Base-by-base conservation (phyloP, 2,797 vertebrate genomes). In the Chloroceryle inda region DNA sequence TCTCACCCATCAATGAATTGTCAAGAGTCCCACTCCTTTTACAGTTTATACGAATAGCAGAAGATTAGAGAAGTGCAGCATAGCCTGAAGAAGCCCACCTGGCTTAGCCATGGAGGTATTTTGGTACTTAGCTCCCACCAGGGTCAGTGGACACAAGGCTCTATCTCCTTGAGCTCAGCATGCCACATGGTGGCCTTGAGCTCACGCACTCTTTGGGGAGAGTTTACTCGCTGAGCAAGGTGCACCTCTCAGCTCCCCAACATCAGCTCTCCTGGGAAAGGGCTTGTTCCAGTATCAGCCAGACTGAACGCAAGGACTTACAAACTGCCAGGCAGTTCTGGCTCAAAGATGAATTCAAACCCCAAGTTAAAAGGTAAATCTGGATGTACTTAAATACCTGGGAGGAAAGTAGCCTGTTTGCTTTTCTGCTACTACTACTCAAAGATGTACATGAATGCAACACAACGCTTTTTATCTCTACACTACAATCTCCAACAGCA, bases 161-260 rank as follows among this genome's bases (percentile, higher is more conserved):
- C 47, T 3, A 4, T 4, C 5, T 13, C 42, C 29, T 50, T 0
- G 1, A 26, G 35, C 89, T 55, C 23, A 13, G 16, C 0, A 1
- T 17, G 67, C 55, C 62, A 55, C 23, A 7, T 17, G 31, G 22
- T 47, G 63, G 13, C 40, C 38, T 40, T 20, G 47, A 42, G 37
- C 38, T 59, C 77, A 10, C 7, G 2, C 12, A 1, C 22, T 47
- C n/a, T 50, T 47, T 7, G 5, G 11, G 42, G 16, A 20, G 27
- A 23, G 13, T 5, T 22, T 0, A 0, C 29, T 31, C 6, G 0
- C 40, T 22, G 17, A 68, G 53, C 33, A 45, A 91, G 63, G 55
- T 8, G 24, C 27, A 35, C 3, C 11, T 44, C 42, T 26, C 15
- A 35, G 10, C 24, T 63, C 69, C 52, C 56, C 47, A 50, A 6